Percentiles rank a stretch among this genome's conserved stretches.
phyloP scores from a whole-genome alignment of 1,140 invertebrate genomes.

The Lerema accius region DNA sequence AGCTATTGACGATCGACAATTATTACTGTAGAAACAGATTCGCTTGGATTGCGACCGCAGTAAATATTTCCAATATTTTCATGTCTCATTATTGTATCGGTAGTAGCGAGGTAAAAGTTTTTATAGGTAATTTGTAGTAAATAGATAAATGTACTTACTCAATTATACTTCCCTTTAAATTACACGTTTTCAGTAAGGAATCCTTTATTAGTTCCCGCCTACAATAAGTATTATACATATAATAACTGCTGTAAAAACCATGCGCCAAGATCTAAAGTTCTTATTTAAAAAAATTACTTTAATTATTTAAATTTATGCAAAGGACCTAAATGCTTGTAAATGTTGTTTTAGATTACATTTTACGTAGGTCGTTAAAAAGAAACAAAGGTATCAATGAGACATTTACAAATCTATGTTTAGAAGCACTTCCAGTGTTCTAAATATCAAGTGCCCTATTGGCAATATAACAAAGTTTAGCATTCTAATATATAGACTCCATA shows the following conservation, averaged over 20 bases:
- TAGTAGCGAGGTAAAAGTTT: too few relatives aligned
- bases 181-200: too few relatives aligned
- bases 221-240: too few relatives aligned
- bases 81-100: neutral
- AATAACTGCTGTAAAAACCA: too few relatives aligned
- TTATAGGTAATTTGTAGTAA: too few relatives aligned
- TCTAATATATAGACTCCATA: too few relatives aligned
- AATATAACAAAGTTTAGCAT: neutral
- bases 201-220: too few relatives aligned
- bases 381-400: constrained; percentile 7
- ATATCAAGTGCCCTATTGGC: constrained; percentile 4
- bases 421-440: constrained; percentile 19
- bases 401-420: constrained; percentile 14
- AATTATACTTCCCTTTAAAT: too few relatives aligned
- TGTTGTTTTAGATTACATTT: neutral
- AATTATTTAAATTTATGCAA: too few relatives aligned
- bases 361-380: neutral
- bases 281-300: too few relatives aligned
- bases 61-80: neutral
- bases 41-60: neutral
- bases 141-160: too few relatives aligned
- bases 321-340: neutral
- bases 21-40: neutral
- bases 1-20: neutral
- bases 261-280: too few relatives aligned